Percentiles rank a stretch among this genome's conserved stretches.
Conservation (phyloP, 2,888 invertebrate genomes). For the Lasioglossum figueresi region DNA sequence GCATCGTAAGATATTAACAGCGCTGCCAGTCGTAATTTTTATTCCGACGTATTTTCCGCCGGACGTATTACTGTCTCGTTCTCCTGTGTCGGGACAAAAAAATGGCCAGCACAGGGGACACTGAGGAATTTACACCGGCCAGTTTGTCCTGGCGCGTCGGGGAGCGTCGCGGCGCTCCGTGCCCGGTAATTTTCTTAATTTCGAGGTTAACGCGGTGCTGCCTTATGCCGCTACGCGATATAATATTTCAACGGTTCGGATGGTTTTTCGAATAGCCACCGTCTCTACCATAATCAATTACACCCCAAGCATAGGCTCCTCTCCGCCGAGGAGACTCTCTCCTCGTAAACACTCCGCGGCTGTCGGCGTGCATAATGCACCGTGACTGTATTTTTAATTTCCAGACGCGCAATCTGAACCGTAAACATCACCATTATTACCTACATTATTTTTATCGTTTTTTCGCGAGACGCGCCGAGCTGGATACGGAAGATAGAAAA, state of each 20-base stretch:
- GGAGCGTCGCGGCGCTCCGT: neutral
- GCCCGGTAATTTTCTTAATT: conserved; percentile 76
- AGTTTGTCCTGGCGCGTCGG: conserved; percentile 48
- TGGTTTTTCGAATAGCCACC: conserved; percentile 50
- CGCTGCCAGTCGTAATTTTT: conserved; percentile 66
- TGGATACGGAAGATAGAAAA: neutral
- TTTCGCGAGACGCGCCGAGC: neutral
- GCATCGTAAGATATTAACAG: conserved; percentile 72
- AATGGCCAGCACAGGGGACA: conserved; percentile 36
- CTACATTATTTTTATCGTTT: neutral
- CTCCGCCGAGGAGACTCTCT: neutral
- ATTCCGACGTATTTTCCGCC: conserved; percentile 67
- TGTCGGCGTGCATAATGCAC: conserved; percentile 25
- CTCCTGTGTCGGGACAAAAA: conserved; percentile 36
- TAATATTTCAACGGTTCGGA: conserved; percentile 72
- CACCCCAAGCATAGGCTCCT: conserved; percentile 41
- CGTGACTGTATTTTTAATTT: conserved; percentile 17
- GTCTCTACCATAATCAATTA: conserved; percentile 68
- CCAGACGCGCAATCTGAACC: neutral
- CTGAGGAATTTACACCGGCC: conserved; percentile 62
- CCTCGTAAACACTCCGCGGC: neutral
- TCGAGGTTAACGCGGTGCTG: conserved; percentile 63
- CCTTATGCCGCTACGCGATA: conserved; percentile 41
- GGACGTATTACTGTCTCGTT: conserved; percentile 65
- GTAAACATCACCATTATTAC: neutral